phyloP scores from a whole-genome alignment of 2,888 invertebrate species.

The Hipparchia semele region DNA sequence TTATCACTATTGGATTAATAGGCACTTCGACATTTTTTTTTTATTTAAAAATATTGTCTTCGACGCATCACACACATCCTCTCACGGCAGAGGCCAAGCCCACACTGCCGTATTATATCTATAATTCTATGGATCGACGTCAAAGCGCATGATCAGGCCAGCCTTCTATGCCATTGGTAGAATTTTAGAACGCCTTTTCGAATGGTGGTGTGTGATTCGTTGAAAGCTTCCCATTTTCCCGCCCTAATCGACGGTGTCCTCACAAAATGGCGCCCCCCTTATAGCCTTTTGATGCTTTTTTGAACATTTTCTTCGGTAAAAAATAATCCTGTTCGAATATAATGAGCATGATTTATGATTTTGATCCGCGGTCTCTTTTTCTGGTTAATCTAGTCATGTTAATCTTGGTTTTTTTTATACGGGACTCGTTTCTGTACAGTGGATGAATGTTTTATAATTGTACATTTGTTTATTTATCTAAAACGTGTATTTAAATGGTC shows the following conservation, averaged over 20 bases:
- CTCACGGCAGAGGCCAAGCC: constrained; percentile 72
- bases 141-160: constrained; percentile 75
- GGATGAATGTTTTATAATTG: constrained; percentile 40
- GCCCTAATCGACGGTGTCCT: constrained; percentile 72
- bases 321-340: constrained; percentile 82
- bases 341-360: constrained; percentile 83
- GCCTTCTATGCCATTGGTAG: constrained; percentile 63
- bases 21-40: constrained; percentile 74
- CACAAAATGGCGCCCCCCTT: constrained; percentile 80
- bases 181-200: constrained; percentile 68
- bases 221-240: constrained; percentile 64
- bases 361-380: constrained; percentile 71
- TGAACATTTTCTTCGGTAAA: constrained; percentile 80
- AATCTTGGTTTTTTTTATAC: constrained; percentile 76
- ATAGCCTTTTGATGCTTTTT: constrained; percentile 81
- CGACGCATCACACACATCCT: constrained; percentile 57
- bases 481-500: constrained; percentile 33
- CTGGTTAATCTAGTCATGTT: constrained; percentile 75
- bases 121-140: constrained; percentile 78
- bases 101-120: constrained; percentile 79
- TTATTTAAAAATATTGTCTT: constrained; percentile 54
- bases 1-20: constrained; percentile 59
- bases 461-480: constrained; percentile 39
- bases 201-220: constrained; percentile 58
- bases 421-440: constrained; percentile 50